Evolutionary conservation across 2,797 vertebrate species (phyloP).

Genomic region (Peromyscus melanophrys): DNA sequence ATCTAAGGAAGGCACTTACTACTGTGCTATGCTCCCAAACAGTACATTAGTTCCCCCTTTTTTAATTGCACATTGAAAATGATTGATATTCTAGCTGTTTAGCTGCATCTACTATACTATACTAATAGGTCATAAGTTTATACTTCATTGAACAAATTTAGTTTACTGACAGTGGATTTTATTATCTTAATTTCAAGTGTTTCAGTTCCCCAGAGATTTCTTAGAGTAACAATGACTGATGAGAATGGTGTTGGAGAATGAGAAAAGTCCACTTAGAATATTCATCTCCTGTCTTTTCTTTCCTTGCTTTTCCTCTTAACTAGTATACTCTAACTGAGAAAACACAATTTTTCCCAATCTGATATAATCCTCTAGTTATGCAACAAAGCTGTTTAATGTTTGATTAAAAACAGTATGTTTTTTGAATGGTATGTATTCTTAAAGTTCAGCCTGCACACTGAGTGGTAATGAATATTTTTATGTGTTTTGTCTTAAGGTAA

Average conservation of each 20-base stretch:
- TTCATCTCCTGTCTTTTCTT: constrained; percentile 8
- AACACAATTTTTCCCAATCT: constrained; percentile 9
- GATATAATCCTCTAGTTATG: background rate
- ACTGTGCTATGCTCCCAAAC: background rate
- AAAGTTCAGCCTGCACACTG: constrained; percentile 12
- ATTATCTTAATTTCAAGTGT: constrained; percentile 56
- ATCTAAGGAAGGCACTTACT: constrained; percentile 6
- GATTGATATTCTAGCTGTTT: constrained; percentile 34
- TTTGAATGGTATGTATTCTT: constrained; percentile 20
- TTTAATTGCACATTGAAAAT: constrained; percentile 39
- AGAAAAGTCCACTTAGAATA: constrained; percentile 25
- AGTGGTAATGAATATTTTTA: constrained; percentile 19
- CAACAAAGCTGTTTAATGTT: constrained; percentile 50
- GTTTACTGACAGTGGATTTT: constrained; percentile 14
- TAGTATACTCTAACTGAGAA: background rate
- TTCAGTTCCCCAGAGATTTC: constrained; percentile 51
- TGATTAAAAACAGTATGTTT: constrained; percentile 46
- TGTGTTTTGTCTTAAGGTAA: constrained; percentile 38
- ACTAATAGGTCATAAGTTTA: background rate
- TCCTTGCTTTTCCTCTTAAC: constrained; percentile 27
- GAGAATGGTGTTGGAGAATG: constrained; percentile 15
- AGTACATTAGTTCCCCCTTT: background rate
- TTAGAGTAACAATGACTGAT: background rate
- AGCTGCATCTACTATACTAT: background rate
- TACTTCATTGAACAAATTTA: constrained; percentile 11